These are phyloP conservation scores for Myrmophylax atrothorax DNA, from an alignment of 2,113 vertebrate genomes.

Conservation along the genomic window DNA sequence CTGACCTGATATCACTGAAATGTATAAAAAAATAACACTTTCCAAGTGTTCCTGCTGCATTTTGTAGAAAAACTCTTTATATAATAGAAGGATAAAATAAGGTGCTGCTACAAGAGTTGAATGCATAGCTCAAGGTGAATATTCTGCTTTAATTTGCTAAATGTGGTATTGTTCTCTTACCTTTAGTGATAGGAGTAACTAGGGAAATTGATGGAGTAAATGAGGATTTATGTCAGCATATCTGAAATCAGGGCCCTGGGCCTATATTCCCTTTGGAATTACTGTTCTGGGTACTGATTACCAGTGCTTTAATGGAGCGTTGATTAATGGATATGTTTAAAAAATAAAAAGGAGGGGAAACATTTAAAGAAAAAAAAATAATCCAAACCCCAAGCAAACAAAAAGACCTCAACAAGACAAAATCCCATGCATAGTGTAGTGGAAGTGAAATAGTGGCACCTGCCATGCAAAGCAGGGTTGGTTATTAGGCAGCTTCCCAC, in stretches of 20 bases:
- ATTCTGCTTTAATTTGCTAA: not conserved
- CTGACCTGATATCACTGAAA: not conserved
- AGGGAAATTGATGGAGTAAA: not conserved
- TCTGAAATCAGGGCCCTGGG: not conserved
- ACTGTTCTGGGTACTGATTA: not conserved
- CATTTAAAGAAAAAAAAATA: not conserved
- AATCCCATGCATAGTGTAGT: not conserved
- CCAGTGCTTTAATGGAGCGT: not conserved
- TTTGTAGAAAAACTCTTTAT: not conserved
- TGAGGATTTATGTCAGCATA: not conserved
- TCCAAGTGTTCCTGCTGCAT: not conserved
- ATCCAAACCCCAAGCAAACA: not conserved
- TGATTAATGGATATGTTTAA: not conserved
- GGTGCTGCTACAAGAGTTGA: not conserved
- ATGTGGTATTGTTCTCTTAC: not conserved
- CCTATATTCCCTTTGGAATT: not conserved
- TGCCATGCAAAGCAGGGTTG: not conserved
- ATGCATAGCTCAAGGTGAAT: not conserved
- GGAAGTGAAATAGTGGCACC: not conserved
- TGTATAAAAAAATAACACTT: not conserved
- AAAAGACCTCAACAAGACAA: not conserved
- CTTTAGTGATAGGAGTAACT: not conserved
- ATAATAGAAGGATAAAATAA: not conserved
- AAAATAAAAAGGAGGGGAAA: accelerated
- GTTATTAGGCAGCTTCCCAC: not conserved